phyloP scores from a whole-genome alignment of 2,113 vertebrate species.

The Elanus axillaris region DNA sequence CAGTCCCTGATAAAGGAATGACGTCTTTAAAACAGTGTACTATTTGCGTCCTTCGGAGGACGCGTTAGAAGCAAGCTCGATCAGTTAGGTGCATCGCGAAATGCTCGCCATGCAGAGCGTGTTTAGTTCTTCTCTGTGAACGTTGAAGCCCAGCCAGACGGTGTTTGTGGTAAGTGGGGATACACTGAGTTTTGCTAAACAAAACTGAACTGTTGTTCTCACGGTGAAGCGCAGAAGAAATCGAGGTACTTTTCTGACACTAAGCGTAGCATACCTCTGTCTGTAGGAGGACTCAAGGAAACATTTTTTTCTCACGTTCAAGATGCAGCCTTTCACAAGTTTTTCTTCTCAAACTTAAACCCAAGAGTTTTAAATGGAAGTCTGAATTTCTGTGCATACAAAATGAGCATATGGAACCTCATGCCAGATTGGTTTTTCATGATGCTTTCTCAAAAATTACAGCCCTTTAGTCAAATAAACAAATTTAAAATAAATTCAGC shows the following conservation, averaged over 20 bases:
- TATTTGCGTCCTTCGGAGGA: not conserved
- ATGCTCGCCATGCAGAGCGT: not conserved
- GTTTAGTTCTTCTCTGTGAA: no score
- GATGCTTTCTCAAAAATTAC: not conserved
- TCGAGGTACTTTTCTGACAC: not conserved
- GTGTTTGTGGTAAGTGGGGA: no score
- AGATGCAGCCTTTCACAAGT: not conserved
- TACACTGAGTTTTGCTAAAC: not conserved
- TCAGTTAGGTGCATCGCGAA: not conserved
- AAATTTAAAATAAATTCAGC: not conserved
- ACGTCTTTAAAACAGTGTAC: not conserved
- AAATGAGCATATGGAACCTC: not conserved
- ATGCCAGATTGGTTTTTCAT: fast-evolving
- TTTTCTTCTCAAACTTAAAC: not conserved
- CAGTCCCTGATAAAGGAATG: not conserved
- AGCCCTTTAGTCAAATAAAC: not conserved
- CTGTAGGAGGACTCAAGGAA: not conserved
- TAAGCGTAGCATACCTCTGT: not conserved
- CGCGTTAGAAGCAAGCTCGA: not conserved
- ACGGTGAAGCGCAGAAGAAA: not conserved
- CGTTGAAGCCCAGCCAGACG: not conserved
- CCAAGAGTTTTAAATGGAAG: not conserved
- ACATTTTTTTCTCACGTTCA: not conserved
- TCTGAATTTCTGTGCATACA: not conserved
- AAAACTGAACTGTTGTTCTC: not conserved